Conservation (phyloP, 2,113 vertebrate genomes). For the Azemiops feae region DNA sequence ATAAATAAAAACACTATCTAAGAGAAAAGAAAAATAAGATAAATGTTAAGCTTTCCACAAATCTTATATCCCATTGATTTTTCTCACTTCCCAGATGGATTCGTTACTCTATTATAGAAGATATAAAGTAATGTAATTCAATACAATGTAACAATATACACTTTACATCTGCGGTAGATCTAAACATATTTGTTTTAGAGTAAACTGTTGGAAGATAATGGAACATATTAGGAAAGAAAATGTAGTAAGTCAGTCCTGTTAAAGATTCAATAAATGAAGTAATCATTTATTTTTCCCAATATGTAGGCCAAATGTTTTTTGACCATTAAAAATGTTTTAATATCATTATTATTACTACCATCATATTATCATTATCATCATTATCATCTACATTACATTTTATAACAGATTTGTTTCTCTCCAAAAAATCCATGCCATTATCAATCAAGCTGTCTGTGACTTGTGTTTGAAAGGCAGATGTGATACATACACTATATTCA, state of each 20-base stretch:
- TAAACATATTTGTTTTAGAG: neutral
- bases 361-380: neutral
- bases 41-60: neutral
- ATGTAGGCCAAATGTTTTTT: neutral
- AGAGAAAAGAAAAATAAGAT: neutral
- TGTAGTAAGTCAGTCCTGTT: neutral
- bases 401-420: conserved; percentile 1
- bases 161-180: neutral
- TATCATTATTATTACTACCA: neutral
- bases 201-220: neutral
- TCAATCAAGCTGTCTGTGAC: conserved; percentile 47
- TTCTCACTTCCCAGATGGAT: neutral
- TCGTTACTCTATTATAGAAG: neutral
- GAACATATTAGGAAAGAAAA: neutral
- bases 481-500: conserved; percentile 62
- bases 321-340: neutral
- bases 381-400: neutral
- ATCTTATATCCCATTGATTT: neutral
- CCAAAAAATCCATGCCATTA: conserved; percentile 24
- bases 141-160: neutral
- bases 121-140: neutral
- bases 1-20: neutral
- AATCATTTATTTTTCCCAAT: neutral
- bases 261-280: neutral
- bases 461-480: conserved; percentile 46